These are phyloP conservation scores for Drosophila setosimentum DNA, from an alignment of 2,888 invertebrate species.

Conservation along the genomic window DNA sequence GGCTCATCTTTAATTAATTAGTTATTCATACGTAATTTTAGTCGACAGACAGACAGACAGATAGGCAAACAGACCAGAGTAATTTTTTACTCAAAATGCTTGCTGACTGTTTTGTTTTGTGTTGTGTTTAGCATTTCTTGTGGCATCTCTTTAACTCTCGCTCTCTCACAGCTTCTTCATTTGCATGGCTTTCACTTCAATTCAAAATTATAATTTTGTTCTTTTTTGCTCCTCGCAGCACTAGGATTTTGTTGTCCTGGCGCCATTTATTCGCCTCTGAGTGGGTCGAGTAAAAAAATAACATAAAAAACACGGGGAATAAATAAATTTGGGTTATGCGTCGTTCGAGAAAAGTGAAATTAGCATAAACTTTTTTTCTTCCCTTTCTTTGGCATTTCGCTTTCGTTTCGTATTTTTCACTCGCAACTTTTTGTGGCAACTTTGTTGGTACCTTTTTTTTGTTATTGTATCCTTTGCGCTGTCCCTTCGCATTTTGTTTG, in stretches of 20 bases:
- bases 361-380: slow-evolving; percentile 69
- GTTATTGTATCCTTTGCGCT: slow-evolving; percentile 10
- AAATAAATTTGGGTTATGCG: slow-evolving; percentile 72
- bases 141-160: slow-evolving; percentile 15
- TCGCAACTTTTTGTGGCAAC: slow-evolving; percentile 51
- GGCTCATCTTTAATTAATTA: slow-evolving; percentile 66
- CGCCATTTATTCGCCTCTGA: slow-evolving; percentile 62
- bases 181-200: slow-evolving; percentile 49
- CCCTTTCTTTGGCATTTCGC: slow-evolving; percentile 32
- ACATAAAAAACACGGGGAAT: slow-evolving; percentile 36
- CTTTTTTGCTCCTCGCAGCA: slow-evolving; percentile 6
- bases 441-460: slow-evolving; percentile 21
- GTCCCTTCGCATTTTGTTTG: slow-evolving; percentile 55
- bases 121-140: slow-evolving; percentile 23
- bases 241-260: slow-evolving; percentile 49
- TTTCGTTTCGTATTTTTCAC: slow-evolving; percentile 58
- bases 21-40: slow-evolving; percentile 67
- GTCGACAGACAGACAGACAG: slow-evolving; percentile 16
- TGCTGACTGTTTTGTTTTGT: slow-evolving; percentile 21
- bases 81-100: slow-evolving; percentile 20
- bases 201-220: slow-evolving; percentile 59
- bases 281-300: slow-evolving; percentile 23
- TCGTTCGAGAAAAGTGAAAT: slow-evolving; percentile 76
- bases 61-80: not conserved
- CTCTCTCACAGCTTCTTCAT: slow-evolving; percentile 6